phyloP scores from a whole-genome alignment of 2,888 invertebrate species.

The Drosophila parthenogenetica region DNA sequence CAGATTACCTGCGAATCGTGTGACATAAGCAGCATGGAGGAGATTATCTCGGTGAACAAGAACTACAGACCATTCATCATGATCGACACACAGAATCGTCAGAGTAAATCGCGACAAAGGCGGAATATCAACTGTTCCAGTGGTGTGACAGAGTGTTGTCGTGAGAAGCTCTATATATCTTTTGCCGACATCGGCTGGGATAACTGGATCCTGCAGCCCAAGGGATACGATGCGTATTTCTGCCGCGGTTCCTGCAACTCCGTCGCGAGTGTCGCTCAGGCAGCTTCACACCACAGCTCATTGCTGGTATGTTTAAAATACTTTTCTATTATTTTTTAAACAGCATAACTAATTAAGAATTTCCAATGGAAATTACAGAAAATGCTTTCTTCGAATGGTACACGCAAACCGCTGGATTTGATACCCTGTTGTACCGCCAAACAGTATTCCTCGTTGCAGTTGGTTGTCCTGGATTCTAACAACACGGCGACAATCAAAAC shows the following conservation, averaged over 20 bases:
- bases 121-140: slow-evolving; percentile 89
- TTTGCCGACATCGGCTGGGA: slow-evolving; percentile 95
- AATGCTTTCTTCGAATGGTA: slow-evolving; percentile 87
- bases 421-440: slow-evolving; percentile 95
- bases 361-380: slow-evolving; percentile 86
- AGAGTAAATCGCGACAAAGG: slow-evolving; percentile 86
- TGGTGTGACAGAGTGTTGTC: slow-evolving; percentile 91
- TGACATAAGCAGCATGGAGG: slow-evolving; percentile 87
- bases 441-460: slow-evolving; percentile 91
- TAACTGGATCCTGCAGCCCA: slow-evolving; percentile 93
- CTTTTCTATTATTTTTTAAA: not conserved
- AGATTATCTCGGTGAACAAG: slow-evolving; percentile 89
- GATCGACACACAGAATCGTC: slow-evolving; percentile 90
- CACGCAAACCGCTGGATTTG: slow-evolving; percentile 87
- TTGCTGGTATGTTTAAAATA: slow-evolving; percentile 88
- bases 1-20: slow-evolving; percentile 93
- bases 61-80: slow-evolving; percentile 92
- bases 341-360: slow-evolving; percentile 3
- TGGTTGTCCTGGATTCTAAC: slow-evolving; percentile 92
- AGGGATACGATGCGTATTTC: slow-evolving; percentile 94
- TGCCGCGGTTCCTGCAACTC: slow-evolving; percentile 93
- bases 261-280: slow-evolving; percentile 89
- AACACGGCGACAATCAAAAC: slow-evolving; percentile 92
- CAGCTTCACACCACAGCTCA: slow-evolving; percentile 89
- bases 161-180: slow-evolving; percentile 92